Evolutionary conservation across 2,113 vertebrate genomes (phyloP).

Genomic region (Vanacampus margaritifer): DNA sequence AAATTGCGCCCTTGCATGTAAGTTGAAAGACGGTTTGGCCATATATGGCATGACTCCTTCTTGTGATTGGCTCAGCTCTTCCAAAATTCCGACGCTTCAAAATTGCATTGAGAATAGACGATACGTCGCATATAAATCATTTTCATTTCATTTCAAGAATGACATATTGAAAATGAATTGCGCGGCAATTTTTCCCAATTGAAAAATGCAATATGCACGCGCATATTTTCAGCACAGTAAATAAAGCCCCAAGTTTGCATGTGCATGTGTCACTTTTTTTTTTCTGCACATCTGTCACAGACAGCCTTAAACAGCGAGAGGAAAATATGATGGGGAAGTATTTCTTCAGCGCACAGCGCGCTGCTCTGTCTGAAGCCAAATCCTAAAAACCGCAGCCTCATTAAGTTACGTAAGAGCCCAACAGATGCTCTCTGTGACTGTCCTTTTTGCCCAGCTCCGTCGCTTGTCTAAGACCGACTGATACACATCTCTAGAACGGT

Average conservation of each 20-base stretch:
- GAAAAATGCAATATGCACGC: not conserved
- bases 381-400: slow-evolving; percentile 42
- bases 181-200: too few relatives aligned
- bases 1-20: too few relatives aligned
- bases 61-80: too few relatives aligned
- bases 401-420: slow-evolving; percentile 54
- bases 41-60: too few relatives aligned
- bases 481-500: slow-evolving; percentile 29
- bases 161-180: too few relatives aligned
- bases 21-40: too few relatives aligned
- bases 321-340: slow-evolving; percentile 27
- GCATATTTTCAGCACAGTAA: not conserved
- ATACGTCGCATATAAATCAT: too few relatives aligned
- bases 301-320: slow-evolving; percentile 2
- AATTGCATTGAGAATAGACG: too few relatives aligned
- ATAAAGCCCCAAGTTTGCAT: not conserved
- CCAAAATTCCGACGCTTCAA: too few relatives aligned
- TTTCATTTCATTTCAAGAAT: too few relatives aligned
- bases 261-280: slow-evolving; percentile 2
- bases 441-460: slow-evolving; percentile 18
- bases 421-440: slow-evolving; percentile 51
- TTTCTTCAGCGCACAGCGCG: slow-evolving; percentile 23
- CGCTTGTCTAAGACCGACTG: slow-evolving; percentile 28
- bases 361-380: slow-evolving; percentile 44
- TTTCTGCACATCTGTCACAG: slow-evolving; percentile 23